These are phyloP conservation scores for Tigriopus californicus DNA, from an alignment of 2,888 invertebrate genomes.

Conservation along the genomic window DNA sequence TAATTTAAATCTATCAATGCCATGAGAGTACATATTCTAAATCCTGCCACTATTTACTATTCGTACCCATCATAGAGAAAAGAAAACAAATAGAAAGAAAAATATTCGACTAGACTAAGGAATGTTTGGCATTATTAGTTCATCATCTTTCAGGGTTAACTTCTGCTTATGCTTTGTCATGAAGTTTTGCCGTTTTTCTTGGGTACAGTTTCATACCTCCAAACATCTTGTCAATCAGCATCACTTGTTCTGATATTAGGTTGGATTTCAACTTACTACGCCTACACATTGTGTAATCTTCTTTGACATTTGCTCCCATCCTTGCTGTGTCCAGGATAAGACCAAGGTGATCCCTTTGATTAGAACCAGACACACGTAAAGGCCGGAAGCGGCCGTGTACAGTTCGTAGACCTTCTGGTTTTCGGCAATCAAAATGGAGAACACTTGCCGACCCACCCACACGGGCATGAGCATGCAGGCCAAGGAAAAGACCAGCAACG, in stretches of 20 bases:
- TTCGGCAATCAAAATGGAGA: slow-evolving; percentile 23
- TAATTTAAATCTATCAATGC: not conserved
- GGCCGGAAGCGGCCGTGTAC: slow-evolving; percentile 83
- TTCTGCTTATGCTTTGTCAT: too few relatives aligned
- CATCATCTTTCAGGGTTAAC: too few relatives aligned
- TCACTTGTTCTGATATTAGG: too few relatives aligned
- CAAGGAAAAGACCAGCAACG: slow-evolving; percentile 19
- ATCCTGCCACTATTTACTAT: too few relatives aligned
- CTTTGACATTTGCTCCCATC: slow-evolving; percentile 40
- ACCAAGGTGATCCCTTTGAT: slow-evolving; percentile 62
- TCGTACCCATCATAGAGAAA: too few relatives aligned
- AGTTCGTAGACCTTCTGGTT: slow-evolving; percentile 57
- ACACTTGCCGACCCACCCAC: slow-evolving; percentile 28
- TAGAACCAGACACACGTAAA: slow-evolving; percentile 86
- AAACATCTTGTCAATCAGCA: too few relatives aligned
- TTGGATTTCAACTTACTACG: slow-evolving; percentile 29
- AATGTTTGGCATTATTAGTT: too few relatives aligned
- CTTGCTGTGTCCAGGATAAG: slow-evolving; percentile 72
- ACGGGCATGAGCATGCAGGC: slow-evolving; percentile 21
- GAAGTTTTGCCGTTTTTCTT: too few relatives aligned
- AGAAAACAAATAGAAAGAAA: too few relatives aligned
- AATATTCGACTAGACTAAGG: too few relatives aligned
- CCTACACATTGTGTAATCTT: slow-evolving; percentile 24
- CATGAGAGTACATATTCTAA: too few relatives aligned
- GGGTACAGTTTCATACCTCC: too few relatives aligned